These are phyloP conservation scores for Psittacula echo DNA, from an alignment of 2,797 vertebrate species.

Conservation along the genomic window DNA sequence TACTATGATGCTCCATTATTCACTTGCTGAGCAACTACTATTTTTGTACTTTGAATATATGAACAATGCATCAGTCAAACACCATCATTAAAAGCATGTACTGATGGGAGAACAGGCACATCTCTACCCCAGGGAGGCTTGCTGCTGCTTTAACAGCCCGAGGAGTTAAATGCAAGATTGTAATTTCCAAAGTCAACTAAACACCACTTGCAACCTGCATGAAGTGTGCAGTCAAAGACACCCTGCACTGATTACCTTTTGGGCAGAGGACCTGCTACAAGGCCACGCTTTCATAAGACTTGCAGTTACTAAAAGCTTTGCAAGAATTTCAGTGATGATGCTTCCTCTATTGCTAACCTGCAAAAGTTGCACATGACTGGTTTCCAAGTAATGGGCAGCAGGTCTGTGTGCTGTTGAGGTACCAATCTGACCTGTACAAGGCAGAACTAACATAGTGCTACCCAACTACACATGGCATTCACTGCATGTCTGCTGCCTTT, in stretches of 20 bases:
- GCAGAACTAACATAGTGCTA: neutral
- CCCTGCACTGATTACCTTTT: accelerated
- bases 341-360: neutral
- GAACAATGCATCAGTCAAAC: neutral
- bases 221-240: neutral
- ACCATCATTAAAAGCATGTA: neutral
- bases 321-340: neutral
- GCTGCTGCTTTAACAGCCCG: neutral
- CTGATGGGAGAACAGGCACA: neutral
- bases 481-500: neutral
- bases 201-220: accelerated
- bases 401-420: neutral
- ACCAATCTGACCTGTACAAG: neutral
- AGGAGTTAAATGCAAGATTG: neutral
- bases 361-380: accelerated
- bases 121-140: neutral
- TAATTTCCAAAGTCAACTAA: neutral
- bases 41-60: neutral
- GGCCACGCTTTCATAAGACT: neutral
- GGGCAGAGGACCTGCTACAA: accelerated
- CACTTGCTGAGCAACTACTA: neutral
- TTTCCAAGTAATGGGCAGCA: accelerated
- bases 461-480: accelerated
- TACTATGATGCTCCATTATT: neutral
- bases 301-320: neutral